A percentile compares a stretch with the other conserved stretches of the same genome.
Conservation (phyloP, 2,113 vertebrate genomes). For the Ochotona curzoniae region DNA sequence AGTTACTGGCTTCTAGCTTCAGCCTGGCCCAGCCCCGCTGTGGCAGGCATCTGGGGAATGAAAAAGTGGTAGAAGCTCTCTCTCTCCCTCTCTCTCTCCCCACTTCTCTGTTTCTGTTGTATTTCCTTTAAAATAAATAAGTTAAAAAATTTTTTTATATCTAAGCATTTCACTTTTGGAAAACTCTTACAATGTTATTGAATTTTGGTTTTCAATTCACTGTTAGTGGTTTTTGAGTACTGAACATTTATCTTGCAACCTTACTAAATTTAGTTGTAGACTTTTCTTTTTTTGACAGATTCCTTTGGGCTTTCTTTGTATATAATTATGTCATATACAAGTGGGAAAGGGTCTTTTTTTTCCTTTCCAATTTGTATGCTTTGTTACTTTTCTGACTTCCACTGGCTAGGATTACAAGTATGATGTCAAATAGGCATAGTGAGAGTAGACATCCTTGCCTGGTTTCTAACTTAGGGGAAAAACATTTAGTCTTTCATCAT, state of each 20-base stretch:
- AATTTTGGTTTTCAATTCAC: not conserved
- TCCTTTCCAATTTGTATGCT: not conserved
- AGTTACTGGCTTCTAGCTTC: too few relatives aligned
- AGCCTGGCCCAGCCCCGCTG: too few relatives aligned
- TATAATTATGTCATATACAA: not conserved
- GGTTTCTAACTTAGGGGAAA: not conserved
- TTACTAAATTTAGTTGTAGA: not conserved
- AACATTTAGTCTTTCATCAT: not conserved
- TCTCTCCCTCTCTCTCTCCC: too few relatives aligned
- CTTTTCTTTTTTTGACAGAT: not conserved
- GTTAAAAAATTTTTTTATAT: too few relatives aligned
- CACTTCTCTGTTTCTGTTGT: too few relatives aligned
- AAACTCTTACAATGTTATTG: not conserved
- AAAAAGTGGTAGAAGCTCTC: too few relatives aligned
- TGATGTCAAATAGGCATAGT: not conserved
- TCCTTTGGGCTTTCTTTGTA: slow-evolving; percentile 29
- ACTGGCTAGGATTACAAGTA: not conserved
- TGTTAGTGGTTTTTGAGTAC: not conserved
- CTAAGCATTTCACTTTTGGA: not conserved
- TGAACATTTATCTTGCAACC: not conserved
- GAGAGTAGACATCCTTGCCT: not conserved
- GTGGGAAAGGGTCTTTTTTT: not conserved
- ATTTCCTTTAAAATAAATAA: too few relatives aligned
- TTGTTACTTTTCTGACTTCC: not conserved
- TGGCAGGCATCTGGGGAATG: too few relatives aligned